A percentile compares a stretch with the other conserved stretches of the same genome.
Conservation (phyloP, 2,113 vertebrate genomes). For the Tachuris rubrigastra region DNA sequence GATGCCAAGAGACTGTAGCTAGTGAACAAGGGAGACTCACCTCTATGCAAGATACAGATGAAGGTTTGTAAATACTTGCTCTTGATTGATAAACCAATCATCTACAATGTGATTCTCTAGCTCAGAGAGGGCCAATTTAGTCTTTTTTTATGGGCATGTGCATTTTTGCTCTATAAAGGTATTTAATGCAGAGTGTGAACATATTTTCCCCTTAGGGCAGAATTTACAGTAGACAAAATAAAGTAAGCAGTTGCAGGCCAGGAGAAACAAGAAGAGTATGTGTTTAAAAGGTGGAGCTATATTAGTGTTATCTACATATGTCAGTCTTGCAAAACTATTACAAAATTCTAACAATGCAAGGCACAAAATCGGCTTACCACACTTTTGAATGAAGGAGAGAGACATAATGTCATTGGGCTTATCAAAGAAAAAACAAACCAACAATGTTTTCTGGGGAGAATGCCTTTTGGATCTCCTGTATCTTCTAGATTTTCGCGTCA, state of each 20-base stretch:
- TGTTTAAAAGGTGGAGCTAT: background rate
- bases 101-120: background rate
- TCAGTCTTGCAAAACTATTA: conserved; percentile 25
- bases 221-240: background rate
- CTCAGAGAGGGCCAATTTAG: background rate
- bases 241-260: background rate
- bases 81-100: conserved; percentile 14
- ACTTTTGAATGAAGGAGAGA: background rate
- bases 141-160: background rate
- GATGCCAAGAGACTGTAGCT: conserved; percentile 32
- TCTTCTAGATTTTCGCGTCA: conserved; percentile 21
- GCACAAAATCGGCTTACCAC: background rate
- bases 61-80: conserved; percentile 30
- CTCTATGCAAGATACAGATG: conserved; percentile 53
- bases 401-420: background rate
- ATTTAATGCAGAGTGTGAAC: background rate
- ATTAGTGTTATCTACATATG: background rate
- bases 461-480: background rate
- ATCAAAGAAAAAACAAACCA: conserved; percentile 30
- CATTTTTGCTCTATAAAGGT: background rate
- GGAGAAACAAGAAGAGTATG: conserved; percentile 2
- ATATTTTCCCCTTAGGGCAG: background rate
- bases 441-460: background rate
- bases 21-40: conserved; percentile 36
- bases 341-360: background rate